Evolutionary conservation across 2,797 vertebrate genomes (phyloP), one percentile per base, ranked within the genome.

Genomic region (Oryzias sinensis): DNA sequence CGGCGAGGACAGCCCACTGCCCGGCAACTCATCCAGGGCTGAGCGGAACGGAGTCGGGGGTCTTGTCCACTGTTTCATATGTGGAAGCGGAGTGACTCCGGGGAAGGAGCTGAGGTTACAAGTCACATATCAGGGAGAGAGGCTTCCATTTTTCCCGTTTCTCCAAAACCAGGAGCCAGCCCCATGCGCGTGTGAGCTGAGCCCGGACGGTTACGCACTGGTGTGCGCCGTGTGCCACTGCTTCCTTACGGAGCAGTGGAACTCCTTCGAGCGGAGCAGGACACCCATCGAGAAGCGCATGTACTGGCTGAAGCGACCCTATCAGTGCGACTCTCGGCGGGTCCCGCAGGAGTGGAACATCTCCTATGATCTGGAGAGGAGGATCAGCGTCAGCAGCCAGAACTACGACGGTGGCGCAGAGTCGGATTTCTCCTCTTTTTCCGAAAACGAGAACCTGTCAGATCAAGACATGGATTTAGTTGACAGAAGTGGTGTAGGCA

Each of bases 251-350:
- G 96, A 97, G 87, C 96, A 98, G 94, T 98, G 95, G 96, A 95
- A 94, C 86, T 92, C 95, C 17, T 98, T 97, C 90, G 95, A 98
- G 90, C 92, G 95, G 81, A 94, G 90, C 87, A 91, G 95, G 83
- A 96, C 95, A 68, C 95, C 96, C 7, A 74, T 96, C 6, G 95
- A 98, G 88, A 97, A 98, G 88, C 95, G 96, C 90, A 95, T 98
- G 93, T 98, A 98, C 89, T 98, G 96, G 96, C 82, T 98, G 46
- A 98, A 98, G 63, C 87, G 96, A 70, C 95, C 96, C 44, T 93
- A 98, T 79, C 96, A 97, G 93, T 97, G 95, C 82, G 94, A 95
- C 77, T 90, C 91, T 17, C 88, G 92, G 16, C 83, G 91, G 62
- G 81, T 90, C 42, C 85, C 88, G 1, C 90, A 88, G 60, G 92